Evolutionary conservation across 2,888 invertebrate genomes (phyloP), one percentile per base, ranked within the genome.

Genomic region (Nysson spinosus): DNA sequence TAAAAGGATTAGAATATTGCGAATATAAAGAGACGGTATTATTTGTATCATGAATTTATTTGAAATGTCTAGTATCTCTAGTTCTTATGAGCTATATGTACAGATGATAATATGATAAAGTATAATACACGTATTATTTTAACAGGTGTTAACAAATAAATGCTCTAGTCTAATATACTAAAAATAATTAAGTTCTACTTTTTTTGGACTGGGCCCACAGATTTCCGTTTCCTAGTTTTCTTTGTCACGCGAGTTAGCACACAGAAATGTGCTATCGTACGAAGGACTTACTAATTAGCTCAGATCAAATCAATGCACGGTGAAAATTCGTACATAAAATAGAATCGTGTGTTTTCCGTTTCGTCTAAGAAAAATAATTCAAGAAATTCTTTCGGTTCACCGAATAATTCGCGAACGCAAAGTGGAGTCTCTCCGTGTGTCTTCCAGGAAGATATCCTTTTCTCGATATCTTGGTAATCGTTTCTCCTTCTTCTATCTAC

Each of bases 71-170:
- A 84, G 78, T 83, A 81, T 72, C 74, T 76, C 83, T 85, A 84
- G 75, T 73, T 77, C 82, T 83, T 82, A 85, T 63, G 71, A 68
- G 58, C 83, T 84, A 84, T 85, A 85, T 85, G 76, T 85, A 85
- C 85, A 85, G 79, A 82, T 79, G 83, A 84, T 78, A 79, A 64
- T 80, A 78, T 85, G 80, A 79, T 85, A 84, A 85, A 83, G 83
- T 85, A 85, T 85, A 82, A 81, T 85, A 85, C 85, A 85, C 80
- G 79, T 80, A 85, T 82, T 82, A 78, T 79, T 67, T 72, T 83
- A 85, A 83, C 85, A 84, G 79, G 77, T 81, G 78, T 79, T 83
- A 85, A 85, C 85, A 84, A 85, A 85, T 83, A 81, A 84, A 84
- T 81, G 80, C 76, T 78, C 79, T 85, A 84, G 71, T 78, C 77